Evolutionary conservation across 2,888 invertebrate genomes (phyloP), one percentile per base, ranked within the genome.

Genomic region (Tholera decimalis): DNA sequence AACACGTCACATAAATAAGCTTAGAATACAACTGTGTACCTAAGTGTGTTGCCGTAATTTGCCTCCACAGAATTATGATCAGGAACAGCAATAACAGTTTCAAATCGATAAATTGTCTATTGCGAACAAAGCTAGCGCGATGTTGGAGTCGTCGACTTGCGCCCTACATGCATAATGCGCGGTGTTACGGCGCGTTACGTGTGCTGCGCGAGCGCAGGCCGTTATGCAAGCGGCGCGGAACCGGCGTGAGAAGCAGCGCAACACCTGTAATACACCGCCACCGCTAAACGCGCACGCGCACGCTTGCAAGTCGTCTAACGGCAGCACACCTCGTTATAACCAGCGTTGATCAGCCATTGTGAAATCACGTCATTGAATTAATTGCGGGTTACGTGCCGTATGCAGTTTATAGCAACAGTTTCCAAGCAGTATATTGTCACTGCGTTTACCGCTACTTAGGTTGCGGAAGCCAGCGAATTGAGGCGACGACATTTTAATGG

Each of bases 141-240:
- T 67, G 69, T 66, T 51, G 68, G 58, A 74, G 77, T 75, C 75
- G 75, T 61, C 68, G 55, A 70, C 87, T 88, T 86, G 89, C 89
- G 93, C 86, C 93, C 93, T 91, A 94, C 91, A 94, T 94, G 91
- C 91, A 91, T 92, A 94, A 92, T 92, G 87, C 84, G 86, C 82
- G 84, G 83, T 89, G 89, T 94, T 93, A 93, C 93, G 89, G 90
- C 86, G 89, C 83, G 88, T 94, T 94, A 94, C 94, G 93, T 93
- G 90, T 80, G 60, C 60, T 73, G 86, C 82, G 85, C 84, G 56
- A 65, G 83, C 85, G 83, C 83, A 84, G 77, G 85, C 87, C 88
- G 90, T 94, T 94, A 93, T 90, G 94, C 92, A 94, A 93, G 91
- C 85, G 75, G 85, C 86, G 82, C 90, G 90, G 90, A 93, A 91